Conservation (phyloP, 2,888 invertebrate genomes). For the Craniophora ligustri region DNA sequence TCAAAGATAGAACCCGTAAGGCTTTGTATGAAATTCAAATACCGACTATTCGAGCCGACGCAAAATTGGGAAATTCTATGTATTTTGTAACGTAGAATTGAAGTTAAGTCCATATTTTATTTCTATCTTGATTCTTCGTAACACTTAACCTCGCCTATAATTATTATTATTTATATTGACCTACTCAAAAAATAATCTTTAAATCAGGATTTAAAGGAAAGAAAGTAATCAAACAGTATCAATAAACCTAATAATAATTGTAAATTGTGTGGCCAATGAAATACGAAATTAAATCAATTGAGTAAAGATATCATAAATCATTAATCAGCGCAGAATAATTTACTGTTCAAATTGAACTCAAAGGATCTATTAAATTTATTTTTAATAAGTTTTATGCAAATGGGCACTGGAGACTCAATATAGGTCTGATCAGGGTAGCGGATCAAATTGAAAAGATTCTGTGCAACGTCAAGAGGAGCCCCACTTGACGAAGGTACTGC, state of each 20-base stretch:
- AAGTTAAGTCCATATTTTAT: background rate
- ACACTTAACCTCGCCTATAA: too few relatives aligned
- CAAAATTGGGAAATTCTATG: slow-evolving; percentile 17
- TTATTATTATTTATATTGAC: too few relatives aligned
- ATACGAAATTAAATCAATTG: background rate
- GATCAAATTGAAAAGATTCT: slow-evolving; percentile 82
- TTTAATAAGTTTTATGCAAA: slow-evolving; percentile 87
- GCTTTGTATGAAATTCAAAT: slow-evolving; percentile 46
- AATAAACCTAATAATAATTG: background rate
- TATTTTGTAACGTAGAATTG: slow-evolving; percentile 16
- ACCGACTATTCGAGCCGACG: slow-evolving; percentile 10
- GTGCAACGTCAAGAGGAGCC: slow-evolving; percentile 77
- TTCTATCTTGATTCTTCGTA: too few relatives aligned
- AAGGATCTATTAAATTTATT: slow-evolving; percentile 66
- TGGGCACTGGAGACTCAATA: slow-evolving; percentile 78
- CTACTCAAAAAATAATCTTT: too few relatives aligned
- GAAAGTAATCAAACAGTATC: too few relatives aligned
- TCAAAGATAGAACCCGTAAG: slow-evolving; percentile 28
- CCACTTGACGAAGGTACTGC: slow-evolving; percentile 83
- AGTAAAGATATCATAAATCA: slow-evolving; percentile 2
- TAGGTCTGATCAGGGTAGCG: slow-evolving; percentile 75
- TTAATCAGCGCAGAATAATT: slow-evolving; percentile 58
- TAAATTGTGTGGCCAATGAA: background rate
- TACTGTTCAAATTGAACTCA: slow-evolving; percentile 64
- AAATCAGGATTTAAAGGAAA: too few relatives aligned